Evolutionary conservation across 2,888 invertebrate genomes (phyloP).

Genomic region (Metopia argyrocephala): DNA sequence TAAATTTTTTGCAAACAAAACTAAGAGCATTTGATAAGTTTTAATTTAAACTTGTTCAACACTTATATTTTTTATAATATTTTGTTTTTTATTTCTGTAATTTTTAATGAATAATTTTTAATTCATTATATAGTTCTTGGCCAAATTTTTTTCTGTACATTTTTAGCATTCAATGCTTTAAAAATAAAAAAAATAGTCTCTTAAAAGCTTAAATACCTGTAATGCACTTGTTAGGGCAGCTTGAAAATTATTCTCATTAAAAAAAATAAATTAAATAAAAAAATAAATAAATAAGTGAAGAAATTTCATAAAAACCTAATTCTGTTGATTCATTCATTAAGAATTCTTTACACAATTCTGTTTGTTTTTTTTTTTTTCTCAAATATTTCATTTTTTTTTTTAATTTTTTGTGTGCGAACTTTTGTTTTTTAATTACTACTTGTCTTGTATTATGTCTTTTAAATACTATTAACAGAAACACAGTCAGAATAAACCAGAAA

Average conservation of each 20-base stretch:
- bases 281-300: no score
- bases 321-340: not conserved
- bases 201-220: not conserved
- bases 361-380: not conserved
- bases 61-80: no score
- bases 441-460: conserved; percentile 39
- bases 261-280: not conserved
- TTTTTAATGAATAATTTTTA: no score
- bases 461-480: conserved; percentile 21
- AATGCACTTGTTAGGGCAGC: not conserved
- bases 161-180: no score
- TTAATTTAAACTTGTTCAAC: no score
- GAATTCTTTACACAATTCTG: not conserved
- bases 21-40: no score
- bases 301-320: not conserved
- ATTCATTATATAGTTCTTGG: no score
- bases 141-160: no score
- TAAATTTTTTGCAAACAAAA: no score
- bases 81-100: no score
- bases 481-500: not conserved
- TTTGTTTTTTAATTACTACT: conserved; percentile 39
- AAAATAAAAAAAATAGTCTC: no score
- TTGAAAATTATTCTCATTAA: not conserved
- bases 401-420: not conserved
- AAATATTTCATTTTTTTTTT: not conserved